A percentile compares a stretch with the other conserved stretches of the same genome.
Conservation (phyloP, 2,797 vertebrate species). For the Coregonus sp. region DNA sequence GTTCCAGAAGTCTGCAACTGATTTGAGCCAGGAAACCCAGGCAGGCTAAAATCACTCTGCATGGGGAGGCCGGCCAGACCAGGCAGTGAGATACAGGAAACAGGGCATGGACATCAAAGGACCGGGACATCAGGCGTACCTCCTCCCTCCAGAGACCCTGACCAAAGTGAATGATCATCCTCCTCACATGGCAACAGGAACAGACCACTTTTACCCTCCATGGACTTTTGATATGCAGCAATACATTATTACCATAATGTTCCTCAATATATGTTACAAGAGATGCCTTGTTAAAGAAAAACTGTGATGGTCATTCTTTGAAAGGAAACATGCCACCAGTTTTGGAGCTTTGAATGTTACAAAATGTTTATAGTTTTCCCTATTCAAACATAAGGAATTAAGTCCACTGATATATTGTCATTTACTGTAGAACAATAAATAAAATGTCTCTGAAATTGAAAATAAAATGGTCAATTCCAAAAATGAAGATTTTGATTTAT, state of each 20-base stretch:
- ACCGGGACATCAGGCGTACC: background rate
- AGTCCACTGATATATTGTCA: background rate
- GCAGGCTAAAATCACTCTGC: background rate
- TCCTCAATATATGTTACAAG: background rate
- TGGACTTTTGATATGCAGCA: background rate
- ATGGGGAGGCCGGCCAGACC: background rate
- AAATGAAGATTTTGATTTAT: background rate
- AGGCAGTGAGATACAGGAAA: background rate
- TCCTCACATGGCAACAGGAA: background rate
- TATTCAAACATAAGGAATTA: background rate
- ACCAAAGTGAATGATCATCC: background rate
- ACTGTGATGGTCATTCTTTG: background rate
- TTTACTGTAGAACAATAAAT: background rate
- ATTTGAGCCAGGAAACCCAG: conserved; percentile 4
- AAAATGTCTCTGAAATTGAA: background rate
- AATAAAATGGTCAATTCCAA: conserved; percentile 1
- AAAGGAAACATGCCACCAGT: background rate
- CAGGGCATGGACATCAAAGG: background rate
- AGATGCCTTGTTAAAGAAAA: background rate
- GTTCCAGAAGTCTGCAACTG: conserved; percentile 5
- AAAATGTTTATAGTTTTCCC: background rate
- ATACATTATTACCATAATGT: background rate
- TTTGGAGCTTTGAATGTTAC: background rate
- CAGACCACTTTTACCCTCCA: conserved; percentile 2
- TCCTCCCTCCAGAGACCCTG: background rate